Evolutionary conservation across 2,113 vertebrate genomes (phyloP).

Genomic region (Heliornis fulica): DNA sequence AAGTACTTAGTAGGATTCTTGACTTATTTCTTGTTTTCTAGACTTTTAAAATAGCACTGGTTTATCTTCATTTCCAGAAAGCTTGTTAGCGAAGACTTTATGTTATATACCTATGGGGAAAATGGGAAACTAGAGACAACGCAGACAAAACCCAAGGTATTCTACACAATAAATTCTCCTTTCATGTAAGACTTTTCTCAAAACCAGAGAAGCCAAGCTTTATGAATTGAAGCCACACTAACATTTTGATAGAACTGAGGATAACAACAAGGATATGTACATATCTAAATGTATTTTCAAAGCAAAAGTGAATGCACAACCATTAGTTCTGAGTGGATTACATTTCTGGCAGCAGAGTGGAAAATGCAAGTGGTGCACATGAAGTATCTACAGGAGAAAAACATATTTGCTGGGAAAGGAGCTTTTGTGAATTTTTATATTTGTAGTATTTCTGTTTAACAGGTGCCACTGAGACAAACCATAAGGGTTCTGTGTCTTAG

Average conservation of each 20-base stretch:
- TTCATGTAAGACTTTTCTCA: neutral
- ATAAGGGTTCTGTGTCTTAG: neutral
- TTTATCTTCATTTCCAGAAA: conserved; percentile 60
- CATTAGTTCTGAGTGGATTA: neutral
- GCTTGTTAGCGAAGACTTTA: conserved; percentile 62
- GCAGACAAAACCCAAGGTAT: conserved; percentile 43
- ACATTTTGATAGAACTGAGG: neutral
- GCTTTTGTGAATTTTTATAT: neutral
- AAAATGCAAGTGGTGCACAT: neutral
- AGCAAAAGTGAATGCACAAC: neutral
- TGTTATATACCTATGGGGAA: conserved; percentile 54
- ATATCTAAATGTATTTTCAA: neutral
- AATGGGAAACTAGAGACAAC: conserved; percentile 46
- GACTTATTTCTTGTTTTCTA: neutral
- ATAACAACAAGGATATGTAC: neutral
- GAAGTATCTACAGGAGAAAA: neutral
- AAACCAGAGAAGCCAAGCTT: neutral
- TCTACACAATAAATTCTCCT: neutral
- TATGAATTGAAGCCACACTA: neutral
- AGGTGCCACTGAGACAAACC: neutral
- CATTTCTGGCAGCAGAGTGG: neutral
- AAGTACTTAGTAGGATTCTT: neutral
- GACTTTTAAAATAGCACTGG: neutral
- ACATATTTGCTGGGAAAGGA: neutral
- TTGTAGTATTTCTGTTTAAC: neutral